These are phyloP conservation scores for Sigmodon hispidus DNA, from an alignment of 2,113 vertebrate genomes.

Conservation along the genomic window DNA sequence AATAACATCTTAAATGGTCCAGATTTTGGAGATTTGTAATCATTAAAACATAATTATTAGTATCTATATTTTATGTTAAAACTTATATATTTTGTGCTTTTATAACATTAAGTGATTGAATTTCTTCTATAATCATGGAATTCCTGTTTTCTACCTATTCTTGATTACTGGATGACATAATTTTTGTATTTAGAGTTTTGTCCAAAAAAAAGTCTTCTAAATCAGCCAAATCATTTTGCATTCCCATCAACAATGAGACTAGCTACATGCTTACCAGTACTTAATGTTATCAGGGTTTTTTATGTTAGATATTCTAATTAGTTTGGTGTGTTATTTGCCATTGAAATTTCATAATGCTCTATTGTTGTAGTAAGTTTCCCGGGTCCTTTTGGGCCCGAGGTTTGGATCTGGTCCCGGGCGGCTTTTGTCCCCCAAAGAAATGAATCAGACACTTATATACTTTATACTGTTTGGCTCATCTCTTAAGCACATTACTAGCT, in stretches of 20 bases:
- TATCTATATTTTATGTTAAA: neutral
- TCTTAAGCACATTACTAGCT: no score
- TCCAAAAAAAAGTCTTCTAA: neutral
- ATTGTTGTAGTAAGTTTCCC: no score
- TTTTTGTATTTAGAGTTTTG: neutral
- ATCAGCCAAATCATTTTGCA: neutral
- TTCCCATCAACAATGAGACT: neutral
- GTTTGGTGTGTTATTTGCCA: neutral
- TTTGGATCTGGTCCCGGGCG: no score
- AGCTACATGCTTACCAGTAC: neutral
- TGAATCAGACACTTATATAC: no score
- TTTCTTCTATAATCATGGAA: neutral
- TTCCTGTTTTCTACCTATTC: neutral
- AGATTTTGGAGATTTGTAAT: neutral
- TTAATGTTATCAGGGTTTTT: neutral
- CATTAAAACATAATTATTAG: neutral
- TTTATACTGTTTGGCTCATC: no score
- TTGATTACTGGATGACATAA: neutral
- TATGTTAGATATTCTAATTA: neutral
- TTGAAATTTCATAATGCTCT: neutral
- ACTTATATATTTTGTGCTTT: neutral
- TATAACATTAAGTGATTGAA: neutral
- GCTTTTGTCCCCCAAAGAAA: no score
- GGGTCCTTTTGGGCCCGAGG: no score
- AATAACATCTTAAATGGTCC: neutral